Conservation (phyloP, 2,797 vertebrate species). For the Hirundo rustica region DNA sequence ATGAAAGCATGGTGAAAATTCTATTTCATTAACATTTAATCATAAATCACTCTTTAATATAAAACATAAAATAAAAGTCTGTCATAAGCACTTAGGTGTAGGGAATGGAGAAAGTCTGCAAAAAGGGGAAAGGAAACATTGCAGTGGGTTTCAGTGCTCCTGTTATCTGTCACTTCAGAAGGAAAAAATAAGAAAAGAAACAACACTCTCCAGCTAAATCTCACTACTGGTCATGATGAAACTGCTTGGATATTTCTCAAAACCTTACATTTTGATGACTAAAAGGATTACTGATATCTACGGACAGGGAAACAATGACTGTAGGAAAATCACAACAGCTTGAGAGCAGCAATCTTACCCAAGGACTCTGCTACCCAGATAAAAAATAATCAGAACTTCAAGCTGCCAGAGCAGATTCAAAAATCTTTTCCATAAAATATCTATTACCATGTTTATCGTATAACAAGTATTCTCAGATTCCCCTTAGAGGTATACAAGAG, state of each 20-base stretch:
- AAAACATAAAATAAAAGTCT: constrained; percentile 92
- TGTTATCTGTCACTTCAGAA: constrained; percentile 52
- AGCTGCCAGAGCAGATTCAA: background rate
- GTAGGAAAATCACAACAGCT: background rate
- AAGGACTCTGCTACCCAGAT: background rate
- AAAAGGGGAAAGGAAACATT: constrained; percentile 51
- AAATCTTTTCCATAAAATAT: background rate
- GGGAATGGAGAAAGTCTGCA: constrained; percentile 82
- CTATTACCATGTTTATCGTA: background rate
- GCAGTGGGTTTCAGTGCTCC: constrained; percentile 21
- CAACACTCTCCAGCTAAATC: constrained; percentile 24
- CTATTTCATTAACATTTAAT: constrained; percentile 95
- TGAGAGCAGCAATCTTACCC: background rate
- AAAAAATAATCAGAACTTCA: background rate
- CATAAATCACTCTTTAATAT: constrained; percentile 92
- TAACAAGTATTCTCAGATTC: constrained; percentile 11
- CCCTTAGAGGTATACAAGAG: constrained; percentile 1
- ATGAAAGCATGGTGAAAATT: constrained; percentile 91
- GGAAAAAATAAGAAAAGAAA: constrained; percentile 37
- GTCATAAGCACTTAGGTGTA: constrained; percentile 91
- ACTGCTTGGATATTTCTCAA: background rate
- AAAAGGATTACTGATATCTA: background rate
- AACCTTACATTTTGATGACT: background rate
- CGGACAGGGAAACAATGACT: background rate
- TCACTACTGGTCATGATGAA: background rate